Percentiles rank a stretch among this genome's conserved stretches.
Conservation (phyloP, 2,888 invertebrate genomes). For the Thecocarcelia acutangulata region DNA sequence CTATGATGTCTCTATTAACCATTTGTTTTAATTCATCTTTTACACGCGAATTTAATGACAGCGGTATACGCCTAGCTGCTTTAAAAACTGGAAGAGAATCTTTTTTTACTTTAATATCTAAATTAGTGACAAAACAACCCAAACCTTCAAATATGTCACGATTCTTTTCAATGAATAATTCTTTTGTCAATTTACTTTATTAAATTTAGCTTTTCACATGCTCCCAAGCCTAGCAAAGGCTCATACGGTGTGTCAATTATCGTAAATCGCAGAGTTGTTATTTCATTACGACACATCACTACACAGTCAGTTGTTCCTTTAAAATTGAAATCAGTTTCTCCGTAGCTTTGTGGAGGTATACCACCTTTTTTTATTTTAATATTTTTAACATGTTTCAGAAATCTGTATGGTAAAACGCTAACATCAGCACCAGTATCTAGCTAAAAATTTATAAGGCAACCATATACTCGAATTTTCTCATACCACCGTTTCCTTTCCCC, state of each 20-base stretch:
- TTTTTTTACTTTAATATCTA: not conserved
- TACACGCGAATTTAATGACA: slow-evolving; percentile 51
- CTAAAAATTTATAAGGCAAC: slow-evolving; percentile 60
- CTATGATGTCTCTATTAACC: slow-evolving; percentile 53
- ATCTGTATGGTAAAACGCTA: slow-evolving; percentile 46
- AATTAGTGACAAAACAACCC: slow-evolving; percentile 2
- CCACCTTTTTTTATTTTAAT: slow-evolving; percentile 41
- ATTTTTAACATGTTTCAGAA: slow-evolving; percentile 54
- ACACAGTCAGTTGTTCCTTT: slow-evolving; percentile 45
- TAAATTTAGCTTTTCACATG: slow-evolving; percentile 21
- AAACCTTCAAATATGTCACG: slow-evolving; percentile 11
- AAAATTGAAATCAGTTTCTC: slow-evolving; percentile 50
- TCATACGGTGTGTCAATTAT: slow-evolving; percentile 53
- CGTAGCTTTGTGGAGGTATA: slow-evolving; percentile 48
- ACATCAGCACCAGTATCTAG: slow-evolving; percentile 61
- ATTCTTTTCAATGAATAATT: slow-evolving; percentile 13
- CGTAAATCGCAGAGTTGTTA: slow-evolving; percentile 24
- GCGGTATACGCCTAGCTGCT: slow-evolving; percentile 49
- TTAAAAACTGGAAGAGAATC: not conserved
- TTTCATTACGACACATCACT: slow-evolving; percentile 55
- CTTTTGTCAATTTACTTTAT: not conserved
- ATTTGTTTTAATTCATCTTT: slow-evolving; percentile 51
- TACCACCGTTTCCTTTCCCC: slow-evolving; percentile 33
- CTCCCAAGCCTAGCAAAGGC: slow-evolving; percentile 12
- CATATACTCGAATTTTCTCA: slow-evolving; percentile 49